Evolutionary conservation across 1,140 invertebrate genomes (phyloP).

Genomic region (Venturia canescens): DNA sequence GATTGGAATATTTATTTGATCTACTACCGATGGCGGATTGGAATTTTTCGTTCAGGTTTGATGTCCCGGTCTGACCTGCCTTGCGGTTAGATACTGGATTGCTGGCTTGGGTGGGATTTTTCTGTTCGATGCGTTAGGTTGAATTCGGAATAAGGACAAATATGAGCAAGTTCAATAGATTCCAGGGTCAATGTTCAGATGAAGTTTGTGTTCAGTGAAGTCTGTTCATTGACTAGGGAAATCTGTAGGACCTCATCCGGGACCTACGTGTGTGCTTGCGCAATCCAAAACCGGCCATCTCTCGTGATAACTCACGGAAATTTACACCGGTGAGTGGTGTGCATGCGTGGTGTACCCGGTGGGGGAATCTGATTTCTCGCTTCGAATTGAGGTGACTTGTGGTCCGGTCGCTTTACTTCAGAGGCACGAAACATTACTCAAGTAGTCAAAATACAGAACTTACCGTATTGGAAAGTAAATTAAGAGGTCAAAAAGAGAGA

Average conservation of each 20-base stretch:
- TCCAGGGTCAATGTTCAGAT: constrained; percentile 51
- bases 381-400: constrained; percentile 47
- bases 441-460: constrained; percentile 41
- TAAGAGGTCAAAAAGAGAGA: constrained; percentile 47
- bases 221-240: constrained; percentile 54
- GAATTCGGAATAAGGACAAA: not conserved
- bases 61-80: constrained; percentile 49
- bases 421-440: constrained; percentile 56
- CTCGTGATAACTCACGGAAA: constrained; percentile 50
- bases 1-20: not conserved
- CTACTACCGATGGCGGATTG: constrained; percentile 27
- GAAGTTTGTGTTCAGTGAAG: constrained; percentile 53
- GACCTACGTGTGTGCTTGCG: constrained; percentile 51
- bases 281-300: constrained; percentile 54
- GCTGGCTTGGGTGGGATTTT: constrained; percentile 35
- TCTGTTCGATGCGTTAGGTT: constrained; percentile 30
- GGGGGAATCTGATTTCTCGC: constrained; percentile 52
- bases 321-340: constrained; percentile 54
- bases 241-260: constrained; percentile 45
- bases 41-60: constrained; percentile 47
- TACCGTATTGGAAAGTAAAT: constrained; percentile 50
- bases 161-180: constrained; percentile 42
- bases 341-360: constrained; percentile 53
- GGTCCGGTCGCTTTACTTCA: constrained; percentile 52
- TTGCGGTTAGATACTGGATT: constrained; percentile 48